Evolutionary conservation across 2,113 vertebrate species (phyloP).

Genomic region (Larimichthys polyactis): DNA sequence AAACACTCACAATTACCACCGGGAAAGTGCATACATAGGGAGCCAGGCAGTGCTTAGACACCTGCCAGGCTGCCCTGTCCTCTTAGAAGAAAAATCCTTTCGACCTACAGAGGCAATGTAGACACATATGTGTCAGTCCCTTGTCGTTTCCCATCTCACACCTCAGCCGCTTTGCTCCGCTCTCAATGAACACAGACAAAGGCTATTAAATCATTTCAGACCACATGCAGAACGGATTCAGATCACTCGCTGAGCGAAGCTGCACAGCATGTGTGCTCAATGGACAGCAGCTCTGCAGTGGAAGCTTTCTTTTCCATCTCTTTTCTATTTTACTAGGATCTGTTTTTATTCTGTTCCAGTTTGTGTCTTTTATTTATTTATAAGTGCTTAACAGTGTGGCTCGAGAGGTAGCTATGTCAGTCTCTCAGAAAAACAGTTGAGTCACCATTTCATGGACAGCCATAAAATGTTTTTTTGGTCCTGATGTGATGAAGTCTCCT

Average conservation of each 20-base stretch:
- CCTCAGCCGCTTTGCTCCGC: background rate
- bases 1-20: background rate
- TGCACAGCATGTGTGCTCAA: constrained; percentile 6
- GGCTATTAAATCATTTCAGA: constrained; percentile 19
- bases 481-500: background rate
- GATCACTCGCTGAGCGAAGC: background rate
- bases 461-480: constrained; percentile 19
- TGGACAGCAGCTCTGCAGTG: constrained; percentile 11
- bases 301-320: background rate
- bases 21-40: background rate
- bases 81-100: background rate
- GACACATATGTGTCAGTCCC: constrained; percentile 3
- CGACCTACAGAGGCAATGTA: background rate
- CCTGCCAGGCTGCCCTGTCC: background rate
- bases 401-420: background rate
- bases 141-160: background rate
- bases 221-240: constrained; percentile 5
- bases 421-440: background rate
- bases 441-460: background rate
- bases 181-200: constrained; percentile 21
- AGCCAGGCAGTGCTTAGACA: background rate
- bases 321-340: constrained; percentile 2
- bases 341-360: background rate
- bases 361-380: background rate
- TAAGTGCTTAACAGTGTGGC: background rate